These are phyloP conservation scores for Cichladusa arquata DNA, from an alignment of 2,113 vertebrate genomes.

Conservation along the genomic window DNA sequence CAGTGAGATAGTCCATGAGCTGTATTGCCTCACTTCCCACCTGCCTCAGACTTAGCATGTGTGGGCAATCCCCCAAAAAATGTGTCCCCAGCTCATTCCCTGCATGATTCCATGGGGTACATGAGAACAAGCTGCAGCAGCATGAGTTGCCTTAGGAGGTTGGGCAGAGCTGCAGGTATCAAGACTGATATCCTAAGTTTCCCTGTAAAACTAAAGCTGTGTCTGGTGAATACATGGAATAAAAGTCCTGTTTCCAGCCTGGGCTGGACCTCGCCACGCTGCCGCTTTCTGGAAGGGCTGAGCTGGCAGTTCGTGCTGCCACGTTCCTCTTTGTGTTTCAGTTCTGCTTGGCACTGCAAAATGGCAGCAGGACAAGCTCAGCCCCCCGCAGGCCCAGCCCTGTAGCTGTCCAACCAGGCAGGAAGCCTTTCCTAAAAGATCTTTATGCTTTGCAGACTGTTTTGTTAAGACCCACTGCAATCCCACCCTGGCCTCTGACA, in stretches of 20 bases:
- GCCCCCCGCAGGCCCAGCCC: background rate
- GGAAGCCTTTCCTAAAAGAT: background rate
- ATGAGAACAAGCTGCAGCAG: background rate
- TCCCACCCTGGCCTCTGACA: background rate
- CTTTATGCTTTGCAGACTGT: background rate
- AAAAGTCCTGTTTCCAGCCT: background rate
- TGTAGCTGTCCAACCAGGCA: background rate
- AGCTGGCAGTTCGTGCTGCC: background rate
- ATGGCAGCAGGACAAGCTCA: background rate
- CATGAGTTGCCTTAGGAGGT: background rate
- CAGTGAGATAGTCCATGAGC: background rate
- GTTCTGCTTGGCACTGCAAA: slow-evolving; percentile 23
- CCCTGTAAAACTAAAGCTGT: background rate
- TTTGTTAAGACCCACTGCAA: background rate
- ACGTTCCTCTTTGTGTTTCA: slow-evolving; percentile 17
- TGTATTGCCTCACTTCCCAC: background rate
- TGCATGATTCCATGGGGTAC: fast-evolving
- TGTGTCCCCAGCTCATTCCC: background rate
- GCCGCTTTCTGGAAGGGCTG: slow-evolving; percentile 1
- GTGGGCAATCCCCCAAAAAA: background rate
- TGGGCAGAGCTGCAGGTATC: background rate
- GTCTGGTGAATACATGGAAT: background rate
- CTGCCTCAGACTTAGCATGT: background rate
- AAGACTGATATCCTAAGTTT: background rate
- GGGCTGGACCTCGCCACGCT: background rate